Evolutionary conservation across 2,888 invertebrate species (phyloP).

Genomic region (Phorcus lineatus): DNA sequence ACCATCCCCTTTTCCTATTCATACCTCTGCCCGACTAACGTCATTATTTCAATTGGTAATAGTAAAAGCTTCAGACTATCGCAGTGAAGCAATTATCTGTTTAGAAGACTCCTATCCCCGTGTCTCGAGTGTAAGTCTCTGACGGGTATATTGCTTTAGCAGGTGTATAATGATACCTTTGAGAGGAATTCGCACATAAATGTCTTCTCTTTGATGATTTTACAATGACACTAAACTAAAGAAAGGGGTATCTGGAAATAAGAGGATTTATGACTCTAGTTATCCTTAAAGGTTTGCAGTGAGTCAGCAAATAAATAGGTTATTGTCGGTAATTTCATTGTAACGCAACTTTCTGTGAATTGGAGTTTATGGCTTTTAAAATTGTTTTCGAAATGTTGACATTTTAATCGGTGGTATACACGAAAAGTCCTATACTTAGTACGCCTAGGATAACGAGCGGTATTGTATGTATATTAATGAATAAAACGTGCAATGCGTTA

Average conservation of each 20-base stretch:
- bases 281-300: neutral
- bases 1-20: neutral
- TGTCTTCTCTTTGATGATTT: constrained; percentile 7
- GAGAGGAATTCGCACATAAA: neutral
- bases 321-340: too few species aligned
- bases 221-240: neutral
- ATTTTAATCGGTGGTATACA: too few species aligned
- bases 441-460: too few species aligned
- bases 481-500: too few species aligned
- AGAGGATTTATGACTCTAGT: neutral
- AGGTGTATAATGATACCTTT: constrained; percentile 19
- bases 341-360: too few species aligned
- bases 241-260: neutral
- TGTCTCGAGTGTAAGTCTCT: neutral
- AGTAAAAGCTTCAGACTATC: constrained; percentile 4
- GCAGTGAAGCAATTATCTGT: neutral
- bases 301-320: neutral
- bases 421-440: too few species aligned
- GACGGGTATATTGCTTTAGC: constrained; percentile 3
- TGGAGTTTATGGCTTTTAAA: too few species aligned
- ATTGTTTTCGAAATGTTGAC: too few species aligned
- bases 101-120: neutral
- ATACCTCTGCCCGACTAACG: neutral
- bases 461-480: too few species aligned
- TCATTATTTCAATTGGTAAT: neutral